Evolutionary conservation across 2,888 invertebrate genomes (phyloP), one percentile per base, ranked within the genome.

Genomic region (Trissoscelio sp.): DNA sequence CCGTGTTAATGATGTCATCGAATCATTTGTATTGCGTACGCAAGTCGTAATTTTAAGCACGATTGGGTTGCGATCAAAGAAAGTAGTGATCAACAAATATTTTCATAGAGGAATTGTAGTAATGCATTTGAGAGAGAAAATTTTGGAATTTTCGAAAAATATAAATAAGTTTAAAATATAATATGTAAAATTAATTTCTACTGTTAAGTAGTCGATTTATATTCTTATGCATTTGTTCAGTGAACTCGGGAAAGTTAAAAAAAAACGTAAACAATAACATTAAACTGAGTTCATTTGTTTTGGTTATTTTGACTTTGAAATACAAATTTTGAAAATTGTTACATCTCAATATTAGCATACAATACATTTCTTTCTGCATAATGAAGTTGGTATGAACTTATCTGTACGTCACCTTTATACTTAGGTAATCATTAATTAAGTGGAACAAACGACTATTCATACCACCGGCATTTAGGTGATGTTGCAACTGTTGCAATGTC

Each of bases 391-490:
- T 39, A 14, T 24, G 18, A 20, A 70, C 6, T 48, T 48, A 37
- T 24, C 58, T 24, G 44, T 48, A 46, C 53, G 53, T 62, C 60
- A 73, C 62, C 53, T 64, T 18, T 64, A 24, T 51, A 28, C 57
- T 66, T 74, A 48, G 14, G 66, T 34, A 74, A 74, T 44, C 66
- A 18, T 58, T 66, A 74, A 74, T 74, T 75, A 75, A 75, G 67
- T 66, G 67, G 75, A 67, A 75, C 75, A 75, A 67, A 75, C 22
- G 58, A 42, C 58, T 42, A 42, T 75, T 75, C 66, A 58, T 75
- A 42, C 58, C 18, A 42, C 28, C 67, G 67, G 51, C 58, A 66
- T 74, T 74, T 60, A 66, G 58, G 31, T 9, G 51, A 51, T 60
- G 66, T 67, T 22, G 60, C 67, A 75, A 67, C 39, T 20, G 44